Conservation (phyloP, 2,797 vertebrate species). For the Acipenser ruthenus region DNA sequence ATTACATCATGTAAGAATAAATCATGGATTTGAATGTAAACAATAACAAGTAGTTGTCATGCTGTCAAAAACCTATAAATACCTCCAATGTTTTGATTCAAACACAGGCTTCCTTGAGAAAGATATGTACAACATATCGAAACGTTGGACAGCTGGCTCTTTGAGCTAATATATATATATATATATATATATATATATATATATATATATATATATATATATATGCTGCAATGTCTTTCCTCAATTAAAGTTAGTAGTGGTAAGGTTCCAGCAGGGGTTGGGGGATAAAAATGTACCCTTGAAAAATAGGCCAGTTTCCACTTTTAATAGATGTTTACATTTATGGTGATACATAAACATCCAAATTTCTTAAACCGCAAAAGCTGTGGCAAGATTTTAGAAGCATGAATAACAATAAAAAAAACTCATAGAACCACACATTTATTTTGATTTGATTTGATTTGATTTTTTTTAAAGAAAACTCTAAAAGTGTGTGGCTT, state of each 20-base stretch:
- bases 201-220: too few species aligned
- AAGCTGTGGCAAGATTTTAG: slow-evolving; percentile 50
- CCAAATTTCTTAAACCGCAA: slow-evolving; percentile 45
- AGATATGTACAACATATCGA: too few species aligned
- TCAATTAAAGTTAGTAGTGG: not conserved
- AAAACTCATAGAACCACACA: slow-evolving; percentile 39
- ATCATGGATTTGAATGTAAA: too few species aligned
- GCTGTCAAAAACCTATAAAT: too few species aligned
- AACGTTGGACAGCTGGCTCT: too few species aligned
- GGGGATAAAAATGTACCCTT: slow-evolving; percentile 33
- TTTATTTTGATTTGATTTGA: not conserved
- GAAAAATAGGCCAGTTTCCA: slow-evolving; percentile 29
- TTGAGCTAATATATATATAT: too few species aligned
- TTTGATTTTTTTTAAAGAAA: slow-evolving; percentile 19
- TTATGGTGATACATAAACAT: slow-evolving; percentile 63
- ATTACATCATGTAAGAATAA: too few species aligned
- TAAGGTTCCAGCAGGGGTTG: slow-evolving; percentile 18
- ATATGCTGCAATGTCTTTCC: too few species aligned
- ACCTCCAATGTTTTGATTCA: too few species aligned
- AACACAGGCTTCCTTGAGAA: too few species aligned
- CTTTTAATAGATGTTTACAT: slow-evolving; percentile 45
- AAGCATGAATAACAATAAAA: slow-evolving; percentile 52
- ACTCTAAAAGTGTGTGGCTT: slow-evolving; percentile 2
- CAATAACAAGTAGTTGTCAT: too few species aligned
- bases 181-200: too few species aligned